Percentiles rank a stretch among this genome's conserved stretches.
Conservation (phyloP, 2,113 vertebrate species). For the Apus apus region DNA sequence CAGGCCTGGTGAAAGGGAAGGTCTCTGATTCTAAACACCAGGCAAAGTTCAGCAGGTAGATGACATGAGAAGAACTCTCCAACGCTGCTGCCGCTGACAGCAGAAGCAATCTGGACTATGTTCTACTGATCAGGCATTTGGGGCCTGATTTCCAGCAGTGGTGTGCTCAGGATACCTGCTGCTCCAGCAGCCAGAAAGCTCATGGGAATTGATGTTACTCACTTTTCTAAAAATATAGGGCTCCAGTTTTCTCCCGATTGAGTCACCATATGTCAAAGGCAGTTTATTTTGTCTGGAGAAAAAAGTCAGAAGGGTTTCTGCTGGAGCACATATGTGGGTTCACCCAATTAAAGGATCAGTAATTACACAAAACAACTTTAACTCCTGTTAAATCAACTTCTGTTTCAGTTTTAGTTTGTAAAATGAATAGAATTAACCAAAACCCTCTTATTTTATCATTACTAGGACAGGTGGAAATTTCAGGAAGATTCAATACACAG, state of each 20-base stretch:
- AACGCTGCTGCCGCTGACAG: background rate
- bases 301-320: background rate
- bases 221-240: background rate
- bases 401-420: background rate
- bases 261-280: background rate
- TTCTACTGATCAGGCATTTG: background rate
- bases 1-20: background rate
- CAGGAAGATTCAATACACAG: background rate
- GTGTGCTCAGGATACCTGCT: background rate
- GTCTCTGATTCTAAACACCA: background rate
- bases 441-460: background rate
- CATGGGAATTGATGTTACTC: background rate
- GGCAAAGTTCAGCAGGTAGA: background rate
- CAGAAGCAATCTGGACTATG: background rate
- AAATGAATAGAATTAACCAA: background rate
- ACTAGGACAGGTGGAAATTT: background rate
- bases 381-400: background rate
- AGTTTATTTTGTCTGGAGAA: background rate
- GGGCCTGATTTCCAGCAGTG: background rate
- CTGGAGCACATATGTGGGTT: background rate
- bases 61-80: background rate
- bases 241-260: background rate
- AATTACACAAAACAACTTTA: background rate
- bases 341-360: background rate
- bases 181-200: background rate